A percentile compares a stretch with the other conserved stretches of the same genome.
Evolutionary conservation across 2,888 invertebrate genomes (phyloP).

Genomic region (Adela reaumurella): DNA sequence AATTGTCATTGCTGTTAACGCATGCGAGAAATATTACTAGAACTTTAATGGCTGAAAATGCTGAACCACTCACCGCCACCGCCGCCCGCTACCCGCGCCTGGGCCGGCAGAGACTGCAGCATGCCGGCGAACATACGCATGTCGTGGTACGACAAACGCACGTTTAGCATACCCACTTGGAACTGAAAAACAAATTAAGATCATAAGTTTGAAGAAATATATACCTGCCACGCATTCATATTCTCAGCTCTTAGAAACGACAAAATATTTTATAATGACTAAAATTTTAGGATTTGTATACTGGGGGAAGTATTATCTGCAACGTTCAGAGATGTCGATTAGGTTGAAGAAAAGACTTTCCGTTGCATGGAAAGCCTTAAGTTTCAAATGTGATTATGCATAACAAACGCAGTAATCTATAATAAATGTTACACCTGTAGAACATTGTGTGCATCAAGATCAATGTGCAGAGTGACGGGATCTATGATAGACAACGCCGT

Average conservation of each 20-base stretch:
- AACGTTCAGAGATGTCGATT: too few relatives aligned
- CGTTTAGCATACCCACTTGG: constrained; percentile 69
- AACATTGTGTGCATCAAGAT: constrained; percentile 53
- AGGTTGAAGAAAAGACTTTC: too few relatives aligned
- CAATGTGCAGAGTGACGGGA: constrained; percentile 80
- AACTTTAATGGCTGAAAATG: neutral
- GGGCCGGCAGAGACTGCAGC: constrained; percentile 81
- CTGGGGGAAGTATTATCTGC: too few relatives aligned
- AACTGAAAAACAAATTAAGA: constrained; percentile 47
- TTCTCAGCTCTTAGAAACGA: too few relatives aligned
- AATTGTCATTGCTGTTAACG: neutral
- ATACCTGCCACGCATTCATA: too few relatives aligned
- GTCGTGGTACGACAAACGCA: constrained; percentile 90
- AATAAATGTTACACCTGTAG: too few relatives aligned
- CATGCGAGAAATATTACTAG: neutral
- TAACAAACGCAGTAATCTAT: too few relatives aligned
- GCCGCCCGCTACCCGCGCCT: constrained; percentile 60
- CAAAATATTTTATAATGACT: too few relatives aligned
- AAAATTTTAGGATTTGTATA: too few relatives aligned
- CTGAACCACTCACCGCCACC: constrained; percentile 16
- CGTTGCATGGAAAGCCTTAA: too few relatives aligned
- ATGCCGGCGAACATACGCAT: constrained; percentile 88
- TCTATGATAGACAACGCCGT: constrained; percentile 93
- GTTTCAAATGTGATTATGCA: too few relatives aligned
- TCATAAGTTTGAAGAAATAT: too few relatives aligned